These are phyloP conservation scores for Oryctolagus cuniculus DNA, from an alignment of 2,113 vertebrate species.

Conservation along the genomic window mOryCun1.1 NC_091434.1:100803001-100803500, in stretches of 20 bases:
- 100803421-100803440: not conserved
- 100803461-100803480: accelerated
- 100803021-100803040: not conserved
- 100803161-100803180: not conserved
- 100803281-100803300: not conserved
- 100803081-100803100: not conserved
- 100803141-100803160: not conserved
- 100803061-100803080: not conserved
- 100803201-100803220: not conserved
- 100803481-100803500: not conserved
- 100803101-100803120: not conserved
- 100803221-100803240: not conserved
- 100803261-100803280: not conserved
- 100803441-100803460: not conserved
- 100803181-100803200: not conserved
- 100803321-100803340: not conserved
- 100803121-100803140: not conserved
- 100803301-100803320: not conserved
- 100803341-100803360: not conserved
- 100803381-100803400: not conserved
- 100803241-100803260: not conserved
- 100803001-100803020: not conserved
- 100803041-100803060: not conserved
- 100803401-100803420: not conserved
- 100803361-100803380: not conserved